Conservation (phyloP, 2,113 vertebrate species). For the Pseudopodoces humilis region DNA sequence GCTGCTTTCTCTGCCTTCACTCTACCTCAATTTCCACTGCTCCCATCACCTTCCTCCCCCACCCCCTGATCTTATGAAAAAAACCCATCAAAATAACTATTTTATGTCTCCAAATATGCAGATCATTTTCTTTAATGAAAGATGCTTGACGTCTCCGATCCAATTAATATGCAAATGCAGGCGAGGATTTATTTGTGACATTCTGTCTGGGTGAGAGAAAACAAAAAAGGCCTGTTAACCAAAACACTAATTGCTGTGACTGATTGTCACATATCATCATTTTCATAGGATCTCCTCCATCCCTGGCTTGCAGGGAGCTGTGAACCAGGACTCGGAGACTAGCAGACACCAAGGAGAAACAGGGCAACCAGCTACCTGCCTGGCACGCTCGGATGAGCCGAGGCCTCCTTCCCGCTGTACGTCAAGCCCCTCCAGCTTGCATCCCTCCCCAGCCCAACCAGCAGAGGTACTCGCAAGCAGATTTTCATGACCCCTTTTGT, state of each 20-base stretch:
- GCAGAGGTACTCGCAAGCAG: neutral
- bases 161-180: slow-evolving; percentile 99
- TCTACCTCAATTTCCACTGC: slow-evolving; percentile 94
- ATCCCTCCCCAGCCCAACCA: neutral
- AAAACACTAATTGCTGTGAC: slow-evolving; percentile 99
- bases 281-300: slow-evolving; percentile 97
- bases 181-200: slow-evolving; percentile 99
- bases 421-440: slow-evolving; percentile 17
- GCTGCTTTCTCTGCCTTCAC: slow-evolving; percentile 70
- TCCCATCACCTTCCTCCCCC: slow-evolving; percentile 93
- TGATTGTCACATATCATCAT: slow-evolving; percentile 99
- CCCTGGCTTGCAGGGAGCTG: slow-evolving; percentile 80
- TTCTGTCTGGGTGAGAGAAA: slow-evolving; percentile 99
- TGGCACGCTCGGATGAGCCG: slow-evolving; percentile 48
- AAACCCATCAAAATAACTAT: slow-evolving; percentile 99
- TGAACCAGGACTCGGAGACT: slow-evolving; percentile 72
- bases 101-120: slow-evolving; percentile 99
- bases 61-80: slow-evolving; percentile 84
- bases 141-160: slow-evolving; percentile 99
- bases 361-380: slow-evolving; percentile 72
- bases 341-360: slow-evolving; percentile 80
- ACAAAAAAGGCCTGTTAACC: slow-evolving; percentile 99
- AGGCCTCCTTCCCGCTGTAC: neutral
- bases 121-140: slow-evolving; percentile 99
- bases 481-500: neutral